Conservation (phyloP, 1,140 invertebrate species). For the Trichomalopsis sarcophagae region DNA sequence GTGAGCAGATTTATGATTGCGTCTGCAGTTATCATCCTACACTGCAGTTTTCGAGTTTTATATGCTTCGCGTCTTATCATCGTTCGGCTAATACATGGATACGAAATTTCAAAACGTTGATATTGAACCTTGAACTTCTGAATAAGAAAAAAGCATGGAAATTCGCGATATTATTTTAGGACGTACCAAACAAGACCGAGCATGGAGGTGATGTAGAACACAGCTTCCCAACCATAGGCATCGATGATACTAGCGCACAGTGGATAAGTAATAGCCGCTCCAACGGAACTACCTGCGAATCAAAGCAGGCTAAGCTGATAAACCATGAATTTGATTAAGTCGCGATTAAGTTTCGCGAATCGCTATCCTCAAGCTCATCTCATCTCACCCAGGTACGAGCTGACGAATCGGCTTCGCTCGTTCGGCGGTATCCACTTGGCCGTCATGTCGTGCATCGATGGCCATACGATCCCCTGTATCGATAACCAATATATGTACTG, state of each 20-base stretch:
- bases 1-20: no score
- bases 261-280: conserved; percentile 82
- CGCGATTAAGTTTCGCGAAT: neutral
- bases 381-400: conserved; percentile 80
- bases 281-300: conserved; percentile 79
- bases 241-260: conserved; percentile 81
- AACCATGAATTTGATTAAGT: neutral
- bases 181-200: conserved; percentile 81
- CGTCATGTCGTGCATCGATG: conserved; percentile 87
- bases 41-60: no score
- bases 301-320: neutral
- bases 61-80: no score
- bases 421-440: conserved; percentile 89
- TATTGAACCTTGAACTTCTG: no score
- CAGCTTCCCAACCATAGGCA: conserved; percentile 82
- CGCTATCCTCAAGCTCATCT: conserved; percentile 25
- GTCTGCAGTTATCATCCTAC: no score
- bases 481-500: neutral
- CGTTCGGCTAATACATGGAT: no score
- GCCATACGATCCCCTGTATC: conserved; percentile 86
- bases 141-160: no score
- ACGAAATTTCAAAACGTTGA: no score
- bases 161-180: no score
- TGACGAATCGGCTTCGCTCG: conserved; percentile 85
- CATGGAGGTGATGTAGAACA: conserved; percentile 83